A percentile compares a stretch with the other conserved stretches of the same genome.
Evolutionary conservation across 2,888 invertebrate genomes (phyloP).

Genomic region (Listrodromus nycthemerus): DNA sequence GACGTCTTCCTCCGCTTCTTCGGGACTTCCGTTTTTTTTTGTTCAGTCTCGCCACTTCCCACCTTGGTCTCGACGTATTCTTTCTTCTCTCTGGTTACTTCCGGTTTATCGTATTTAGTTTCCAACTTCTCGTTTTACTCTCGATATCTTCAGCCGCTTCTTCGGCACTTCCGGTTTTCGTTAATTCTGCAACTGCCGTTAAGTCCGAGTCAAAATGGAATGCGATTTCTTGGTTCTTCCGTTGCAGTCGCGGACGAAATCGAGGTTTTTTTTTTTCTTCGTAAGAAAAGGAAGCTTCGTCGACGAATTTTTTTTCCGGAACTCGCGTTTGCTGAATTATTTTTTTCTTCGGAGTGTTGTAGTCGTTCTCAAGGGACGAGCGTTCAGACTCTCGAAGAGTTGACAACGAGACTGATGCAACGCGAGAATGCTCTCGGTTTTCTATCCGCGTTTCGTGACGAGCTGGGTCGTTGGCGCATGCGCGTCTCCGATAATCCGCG

Average conservation of each 20-base stretch:
- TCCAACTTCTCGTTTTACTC: no score
- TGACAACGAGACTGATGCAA: constrained; percentile 65
- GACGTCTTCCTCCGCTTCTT: not conserved
- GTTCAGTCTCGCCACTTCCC: no score
- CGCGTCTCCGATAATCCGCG: constrained; percentile 30
- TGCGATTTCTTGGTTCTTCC: not conserved
- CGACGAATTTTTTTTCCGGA: not conserved
- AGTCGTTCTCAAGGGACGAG: constrained; percentile 1
- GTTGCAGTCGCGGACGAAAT: not conserved
- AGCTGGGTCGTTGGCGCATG: constrained; percentile 59
- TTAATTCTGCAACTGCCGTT: not conserved
- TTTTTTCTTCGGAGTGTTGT: not conserved
- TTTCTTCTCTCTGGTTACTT: not conserved
- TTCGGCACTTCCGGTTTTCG: not conserved
- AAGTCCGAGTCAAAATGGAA: not conserved
- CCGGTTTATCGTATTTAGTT: no score
- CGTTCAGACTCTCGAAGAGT: constrained; percentile 31
- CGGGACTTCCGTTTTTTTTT: not conserved
- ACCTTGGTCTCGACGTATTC: not conserved
- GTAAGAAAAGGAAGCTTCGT: not conserved
- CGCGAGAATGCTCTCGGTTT: constrained; percentile 56
- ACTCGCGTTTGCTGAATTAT: not conserved
- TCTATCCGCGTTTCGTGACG: constrained; percentile 62
- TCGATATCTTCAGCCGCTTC: no score
- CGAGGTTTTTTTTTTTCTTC: constrained; percentile 1